Conservation (phyloP, 2,113 vertebrate genomes). For the Alaudala cheleensis region DNA sequence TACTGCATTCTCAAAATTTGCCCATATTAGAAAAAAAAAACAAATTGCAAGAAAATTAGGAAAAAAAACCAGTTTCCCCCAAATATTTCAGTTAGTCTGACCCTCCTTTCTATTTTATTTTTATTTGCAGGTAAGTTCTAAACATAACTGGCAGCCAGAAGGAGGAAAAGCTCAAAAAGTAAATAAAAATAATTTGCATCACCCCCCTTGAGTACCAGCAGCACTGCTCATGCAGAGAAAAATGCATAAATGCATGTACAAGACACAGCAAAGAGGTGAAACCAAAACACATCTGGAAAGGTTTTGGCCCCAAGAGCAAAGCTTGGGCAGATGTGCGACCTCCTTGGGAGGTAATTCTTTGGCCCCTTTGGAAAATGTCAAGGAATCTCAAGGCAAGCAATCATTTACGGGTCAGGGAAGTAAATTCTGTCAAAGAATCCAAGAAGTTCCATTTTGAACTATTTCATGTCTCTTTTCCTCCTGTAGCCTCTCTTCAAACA, state of each 20-base stretch:
- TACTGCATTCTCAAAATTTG: background rate
- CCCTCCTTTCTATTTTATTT: background rate
- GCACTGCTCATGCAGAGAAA: background rate
- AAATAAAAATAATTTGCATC: background rate
- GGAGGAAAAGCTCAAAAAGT: background rate
- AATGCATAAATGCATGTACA: background rate
- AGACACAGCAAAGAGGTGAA: fast-evolving
- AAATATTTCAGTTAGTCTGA: background rate
- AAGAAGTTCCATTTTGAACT: background rate
- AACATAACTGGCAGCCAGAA: background rate
- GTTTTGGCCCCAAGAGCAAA: background rate
- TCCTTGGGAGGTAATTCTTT: background rate
- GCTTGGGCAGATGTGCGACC: background rate
- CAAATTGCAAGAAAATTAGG: background rate
- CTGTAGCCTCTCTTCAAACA: background rate
- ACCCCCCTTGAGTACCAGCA: background rate
- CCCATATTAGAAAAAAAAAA: background rate
- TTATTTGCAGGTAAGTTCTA: background rate
- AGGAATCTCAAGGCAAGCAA: background rate
- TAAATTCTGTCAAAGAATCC: background rate
- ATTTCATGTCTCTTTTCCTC: background rate
- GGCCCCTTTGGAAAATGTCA: background rate
- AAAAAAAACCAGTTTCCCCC: fast-evolving
- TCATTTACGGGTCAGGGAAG: background rate
- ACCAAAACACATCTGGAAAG: background rate